A percentile compares a stretch with the other conserved stretches of the same genome.
phyloP scores from a whole-genome alignment of 2,797 vertebrate species.

The Echiichthys vipera region DNA sequence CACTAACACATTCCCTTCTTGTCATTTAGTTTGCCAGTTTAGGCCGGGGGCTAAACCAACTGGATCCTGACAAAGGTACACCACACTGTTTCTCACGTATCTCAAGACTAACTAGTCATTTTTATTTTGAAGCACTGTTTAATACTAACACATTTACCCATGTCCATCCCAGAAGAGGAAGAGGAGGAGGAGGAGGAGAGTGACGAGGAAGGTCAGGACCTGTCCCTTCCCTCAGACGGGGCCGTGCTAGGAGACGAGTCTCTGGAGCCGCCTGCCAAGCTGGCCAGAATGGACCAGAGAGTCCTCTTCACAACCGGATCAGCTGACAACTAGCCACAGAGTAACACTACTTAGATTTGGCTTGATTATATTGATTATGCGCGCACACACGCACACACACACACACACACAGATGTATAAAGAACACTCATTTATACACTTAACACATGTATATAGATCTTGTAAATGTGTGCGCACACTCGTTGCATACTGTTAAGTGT shows the following conservation, averaged over 20 bases:
- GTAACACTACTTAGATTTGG: constrained; percentile 14
- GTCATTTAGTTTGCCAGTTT: constrained; percentile 91
- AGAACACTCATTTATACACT: constrained; percentile 72
- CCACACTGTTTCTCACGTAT: neutral
- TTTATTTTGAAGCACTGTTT: neutral
- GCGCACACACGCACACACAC: constrained; percentile 28
- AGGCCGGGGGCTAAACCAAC: constrained; percentile 87
- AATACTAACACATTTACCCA: neutral
- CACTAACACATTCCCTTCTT: constrained; percentile 36
- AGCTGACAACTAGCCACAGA: constrained; percentile 77
- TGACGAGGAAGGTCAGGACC: constrained; percentile 91
- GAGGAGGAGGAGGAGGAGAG: constrained; percentile 95
- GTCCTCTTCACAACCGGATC: constrained; percentile 87
- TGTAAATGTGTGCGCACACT: constrained; percentile 58
- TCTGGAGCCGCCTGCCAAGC: constrained; percentile 91
- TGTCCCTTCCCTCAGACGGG: constrained; percentile 84
- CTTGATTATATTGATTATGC: constrained; percentile 12
- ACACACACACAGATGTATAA: constrained; percentile 60
- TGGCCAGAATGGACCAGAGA: constrained; percentile 89
- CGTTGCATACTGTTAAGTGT: constrained; percentile 50
- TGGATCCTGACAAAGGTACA: constrained; percentile 95
- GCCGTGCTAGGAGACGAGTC: constrained; percentile 86
- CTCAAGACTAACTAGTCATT: neutral
- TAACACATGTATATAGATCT: constrained; percentile 68
- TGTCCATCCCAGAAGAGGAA: constrained; percentile 87